Base-by-base conservation (phyloP, 2,888 invertebrate species). In the Synanthedon vespiformis region DNA sequence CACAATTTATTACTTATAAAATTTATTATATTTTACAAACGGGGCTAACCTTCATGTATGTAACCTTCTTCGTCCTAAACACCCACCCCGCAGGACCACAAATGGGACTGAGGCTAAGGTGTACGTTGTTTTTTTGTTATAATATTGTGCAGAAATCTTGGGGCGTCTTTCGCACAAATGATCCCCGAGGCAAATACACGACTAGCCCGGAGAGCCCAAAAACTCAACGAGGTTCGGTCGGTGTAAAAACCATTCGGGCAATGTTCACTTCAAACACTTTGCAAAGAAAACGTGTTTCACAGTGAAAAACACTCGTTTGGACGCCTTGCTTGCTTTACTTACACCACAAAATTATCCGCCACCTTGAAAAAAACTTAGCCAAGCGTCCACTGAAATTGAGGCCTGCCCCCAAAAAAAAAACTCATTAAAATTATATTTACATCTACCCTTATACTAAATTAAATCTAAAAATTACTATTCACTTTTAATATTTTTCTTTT, bases 181-280 rank as follows among this genome's bases (percentile, higher is more conserved):
- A 10, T 34, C 34, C 34, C 34, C 34, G 34, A 52, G 48, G 44
- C 48, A 40, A 48, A 52, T 22, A 50, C 64, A 67, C 66, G 62
- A 66, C 77, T 78, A 78, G 77, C 77, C 78, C 77, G 77, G 74
- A 58, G 53, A 40, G 13, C 3, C 8, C 34, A 10, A 34, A 34
- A 50, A 51, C 48, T 56, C 63, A 58, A 55, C 73, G n/a, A 72
- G 77, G 77, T 77, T 78, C 77, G 72, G 64, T 66, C 76, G 54
- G 6, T n/a, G 14, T 44, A 44, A 34, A 34, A 44, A n/a, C 44
- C 44, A 44, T 13, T 2, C 14, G 14, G 44, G 13, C 44, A 14
- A n/a, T 4, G 44, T 44, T 14, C 44, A 44, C 14, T 41, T n/a
- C n/a, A 8, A 8, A 44, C 44, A 34, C 8, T 34, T 27, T 4